Conservation (phyloP, 1,140 invertebrate species). For the Heliconius melpomene region DNA sequence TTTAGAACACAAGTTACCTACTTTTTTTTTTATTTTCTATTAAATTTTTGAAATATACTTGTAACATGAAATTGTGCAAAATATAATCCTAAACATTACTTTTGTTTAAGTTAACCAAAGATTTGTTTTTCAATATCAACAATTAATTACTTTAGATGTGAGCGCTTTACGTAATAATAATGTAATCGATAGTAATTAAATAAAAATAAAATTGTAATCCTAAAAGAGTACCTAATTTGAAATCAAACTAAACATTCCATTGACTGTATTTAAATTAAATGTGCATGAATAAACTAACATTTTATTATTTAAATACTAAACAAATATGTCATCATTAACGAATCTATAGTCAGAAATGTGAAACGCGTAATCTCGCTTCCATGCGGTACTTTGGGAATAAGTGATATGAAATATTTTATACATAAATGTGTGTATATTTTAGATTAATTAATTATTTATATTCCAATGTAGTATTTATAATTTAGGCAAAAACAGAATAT, state of each 20-base stretch:
- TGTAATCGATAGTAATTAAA: conserved; percentile 8
- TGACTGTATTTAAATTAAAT: neutral
- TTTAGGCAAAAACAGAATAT: conserved; percentile 20
- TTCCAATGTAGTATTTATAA: conserved; percentile 47
- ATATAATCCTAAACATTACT: conserved; percentile 22
- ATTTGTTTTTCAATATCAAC: conserved; percentile 21
- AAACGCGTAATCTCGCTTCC: conserved; percentile 7
- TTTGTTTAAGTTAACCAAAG: conserved; percentile 41
- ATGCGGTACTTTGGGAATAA: conserved; percentile 32
- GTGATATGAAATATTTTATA: conserved; percentile 52
- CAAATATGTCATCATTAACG: neutral
- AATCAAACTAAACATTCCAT: neutral
- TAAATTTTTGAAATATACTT: neutral
- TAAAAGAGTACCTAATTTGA: conserved; percentile 4
- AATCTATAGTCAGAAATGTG: neutral
- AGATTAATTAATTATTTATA: conserved; percentile 58
- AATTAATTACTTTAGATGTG: neutral
- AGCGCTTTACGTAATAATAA: conserved; percentile 8
- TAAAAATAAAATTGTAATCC: neutral
- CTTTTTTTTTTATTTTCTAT: conserved; percentile 25
- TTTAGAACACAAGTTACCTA: conserved; percentile 65
- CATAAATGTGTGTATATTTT: conserved; percentile 59
- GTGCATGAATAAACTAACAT: neutral
- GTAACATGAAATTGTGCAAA: neutral
- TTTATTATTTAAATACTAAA: neutral